Evolutionary conservation across 64 coral and sea anemone genomes (phyloP).

Genomic region (Pachyseris speciosa): DNA sequence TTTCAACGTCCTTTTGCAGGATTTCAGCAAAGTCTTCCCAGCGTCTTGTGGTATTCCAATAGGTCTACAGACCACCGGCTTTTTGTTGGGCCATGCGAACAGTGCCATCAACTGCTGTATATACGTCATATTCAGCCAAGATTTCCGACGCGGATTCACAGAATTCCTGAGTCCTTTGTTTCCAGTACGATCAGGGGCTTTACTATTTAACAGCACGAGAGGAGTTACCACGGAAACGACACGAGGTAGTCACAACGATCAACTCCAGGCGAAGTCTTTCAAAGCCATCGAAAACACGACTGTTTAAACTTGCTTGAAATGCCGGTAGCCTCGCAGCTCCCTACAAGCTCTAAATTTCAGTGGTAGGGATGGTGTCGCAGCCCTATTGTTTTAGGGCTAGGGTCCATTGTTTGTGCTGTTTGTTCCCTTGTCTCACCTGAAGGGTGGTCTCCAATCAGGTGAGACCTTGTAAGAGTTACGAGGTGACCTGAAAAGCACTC

Average conservation of each 20-base stretch:
- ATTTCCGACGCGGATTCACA: conserved; percentile 64
- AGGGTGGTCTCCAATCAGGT: too few relatives aligned
- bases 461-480: too few relatives aligned
- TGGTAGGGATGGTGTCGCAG: too few relatives aligned
- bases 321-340: too few relatives aligned
- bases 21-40: not conserved
- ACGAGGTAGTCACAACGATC: not conserved
- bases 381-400: too few relatives aligned
- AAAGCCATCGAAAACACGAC: too few relatives aligned
- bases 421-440: too few relatives aligned
- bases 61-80: not conserved
- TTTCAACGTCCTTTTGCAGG: not conserved
- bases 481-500: too few relatives aligned
- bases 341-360: too few relatives aligned
- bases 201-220: not conserved
- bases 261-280: too few relatives aligned
- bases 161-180: not conserved
- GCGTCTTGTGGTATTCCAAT: conserved; percentile 7
- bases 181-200: not conserved
- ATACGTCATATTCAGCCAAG: conserved; percentile 70
- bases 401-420: too few relatives aligned
- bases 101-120: conserved; percentile 64
- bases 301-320: too few relatives aligned
- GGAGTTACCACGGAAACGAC: not conserved
- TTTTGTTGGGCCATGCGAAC: conserved; percentile 42